A percentile compares a stretch with the other conserved stretches of the same genome.
phyloP scores from a whole-genome alignment of 2,888 invertebrate species.

The Philereme vetulata region DNA sequence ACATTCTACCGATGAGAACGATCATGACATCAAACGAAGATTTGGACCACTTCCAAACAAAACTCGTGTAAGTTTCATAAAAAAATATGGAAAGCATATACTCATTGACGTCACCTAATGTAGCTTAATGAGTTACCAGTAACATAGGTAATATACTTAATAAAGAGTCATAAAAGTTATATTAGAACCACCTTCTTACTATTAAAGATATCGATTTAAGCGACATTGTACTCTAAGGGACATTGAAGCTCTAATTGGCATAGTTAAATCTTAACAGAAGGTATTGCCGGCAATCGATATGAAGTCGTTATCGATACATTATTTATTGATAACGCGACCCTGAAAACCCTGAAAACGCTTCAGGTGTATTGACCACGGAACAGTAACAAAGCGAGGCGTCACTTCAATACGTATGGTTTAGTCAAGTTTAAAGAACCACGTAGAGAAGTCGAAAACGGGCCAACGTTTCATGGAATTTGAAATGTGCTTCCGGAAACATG shows the following conservation, averaged over 20 bases:
- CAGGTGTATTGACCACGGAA: constrained; percentile 16
- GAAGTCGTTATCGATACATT: constrained; percentile 39
- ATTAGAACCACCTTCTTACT: background rate
- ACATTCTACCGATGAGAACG: background rate
- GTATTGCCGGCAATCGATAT: constrained; percentile 32
- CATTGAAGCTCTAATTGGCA: background rate
- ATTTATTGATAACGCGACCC: constrained; percentile 40
- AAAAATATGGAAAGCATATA: constrained; percentile 3
- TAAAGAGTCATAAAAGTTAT: background rate
- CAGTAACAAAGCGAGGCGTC: constrained; percentile 4
- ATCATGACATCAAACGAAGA: constrained; percentile 13
- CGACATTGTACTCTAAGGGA: background rate
- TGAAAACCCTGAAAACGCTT: constrained; percentile 37
- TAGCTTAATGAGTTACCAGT: too few relatives aligned
- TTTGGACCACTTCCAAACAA: constrained; percentile 22
- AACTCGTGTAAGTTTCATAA: constrained; percentile 9
- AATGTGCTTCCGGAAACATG: background rate
- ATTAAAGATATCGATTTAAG: background rate
- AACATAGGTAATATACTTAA: too few relatives aligned
- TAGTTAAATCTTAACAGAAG: constrained; percentile 4
- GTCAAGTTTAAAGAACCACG: background rate
- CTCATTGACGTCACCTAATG: background rate
- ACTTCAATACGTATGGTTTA: background rate
- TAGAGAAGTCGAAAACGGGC: background rate
- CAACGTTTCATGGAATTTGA: background rate